These are phyloP conservation scores for Hemistola chrysoprasaria DNA, from an alignment of 2,888 invertebrate species.

Conservation along the genomic window DNA sequence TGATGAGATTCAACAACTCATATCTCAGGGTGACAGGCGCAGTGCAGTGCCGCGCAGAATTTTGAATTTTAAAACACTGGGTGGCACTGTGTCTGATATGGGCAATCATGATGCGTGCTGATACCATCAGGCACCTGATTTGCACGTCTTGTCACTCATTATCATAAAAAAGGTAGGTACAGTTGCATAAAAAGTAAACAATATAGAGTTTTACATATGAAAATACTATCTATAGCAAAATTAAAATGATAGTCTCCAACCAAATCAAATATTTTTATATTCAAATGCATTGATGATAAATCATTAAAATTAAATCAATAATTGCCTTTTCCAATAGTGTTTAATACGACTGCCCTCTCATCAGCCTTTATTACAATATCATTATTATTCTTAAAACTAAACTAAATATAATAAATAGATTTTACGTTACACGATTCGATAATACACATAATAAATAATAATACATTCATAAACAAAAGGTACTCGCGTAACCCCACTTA, in stretches of 20 bases:
- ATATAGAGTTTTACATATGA: too few species aligned
- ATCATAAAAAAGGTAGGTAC: too few species aligned
- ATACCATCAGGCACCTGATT: too few species aligned
- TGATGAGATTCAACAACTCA: too few species aligned
- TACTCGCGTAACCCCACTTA: conserved; percentile 79
- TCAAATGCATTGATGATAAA: background rate
- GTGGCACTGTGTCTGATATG: too few species aligned
- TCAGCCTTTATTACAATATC: conserved; percentile 13
- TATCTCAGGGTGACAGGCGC: too few species aligned
- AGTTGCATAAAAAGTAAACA: too few species aligned
- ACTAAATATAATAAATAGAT: conserved; percentile 9
- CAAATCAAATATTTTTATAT: conserved; percentile 5
- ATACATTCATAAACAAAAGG: conserved; percentile 62
- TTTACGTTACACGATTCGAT: conserved; percentile 32
- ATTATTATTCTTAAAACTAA: conserved; percentile 7
- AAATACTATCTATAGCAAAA: too few species aligned
- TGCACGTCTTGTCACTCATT: too few species aligned
- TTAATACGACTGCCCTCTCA: conserved; percentile 37
- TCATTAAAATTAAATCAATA: conserved; percentile 27
- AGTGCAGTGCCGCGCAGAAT: too few species aligned
- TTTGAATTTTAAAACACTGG: too few species aligned
- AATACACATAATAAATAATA: conserved; percentile 41
- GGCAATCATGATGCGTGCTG: too few species aligned
- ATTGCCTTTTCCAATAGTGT: conserved; percentile 28
- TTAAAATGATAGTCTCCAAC: conserved; percentile 4